These are phyloP conservation scores for Trichoplusia ni DNA, from an alignment of 1,140 invertebrate genomes.

Conservation along the genomic window DNA sequence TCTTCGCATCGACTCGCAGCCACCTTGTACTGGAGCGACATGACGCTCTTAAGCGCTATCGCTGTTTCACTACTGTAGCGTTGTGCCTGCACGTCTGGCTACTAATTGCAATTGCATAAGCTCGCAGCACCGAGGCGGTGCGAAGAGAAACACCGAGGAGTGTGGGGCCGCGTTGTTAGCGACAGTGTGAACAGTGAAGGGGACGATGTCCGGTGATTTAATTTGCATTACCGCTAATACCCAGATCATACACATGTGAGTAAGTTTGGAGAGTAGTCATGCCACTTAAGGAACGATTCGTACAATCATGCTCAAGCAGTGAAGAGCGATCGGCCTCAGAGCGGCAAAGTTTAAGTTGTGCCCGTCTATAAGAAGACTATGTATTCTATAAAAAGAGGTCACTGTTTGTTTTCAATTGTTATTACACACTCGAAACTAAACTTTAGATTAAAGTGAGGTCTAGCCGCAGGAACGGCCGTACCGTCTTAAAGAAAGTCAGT, in stretches of 20 bases:
- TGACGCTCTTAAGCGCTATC: too few relatives aligned
- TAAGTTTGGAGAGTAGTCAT: conserved; percentile 72
- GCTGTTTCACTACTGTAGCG: background rate
- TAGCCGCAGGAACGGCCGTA: conserved; percentile 34
- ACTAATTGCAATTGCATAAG: conserved; percentile 14
- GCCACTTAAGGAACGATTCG: conserved; percentile 71
- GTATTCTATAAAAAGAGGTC: conserved; percentile 28
- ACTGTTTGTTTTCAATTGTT: conserved; percentile 27
- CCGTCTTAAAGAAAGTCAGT: conserved; percentile 46
- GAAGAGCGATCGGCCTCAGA: conserved; percentile 72
- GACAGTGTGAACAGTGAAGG: conserved; percentile 70
- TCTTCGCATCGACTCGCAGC: conserved; percentile 43
- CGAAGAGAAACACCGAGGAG: conserved; percentile 66
- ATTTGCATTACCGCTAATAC: conserved; percentile 73
- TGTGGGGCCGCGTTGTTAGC: conserved; percentile 67
- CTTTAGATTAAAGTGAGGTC: conserved; percentile 52
- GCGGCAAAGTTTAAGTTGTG: conserved; percentile 69
- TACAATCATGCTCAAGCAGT: conserved; percentile 78
- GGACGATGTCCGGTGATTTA: conserved; percentile 65
- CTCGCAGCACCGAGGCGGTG: conserved; percentile 50
- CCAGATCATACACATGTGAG: conserved; percentile 73
- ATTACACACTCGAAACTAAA: conserved; percentile 41
- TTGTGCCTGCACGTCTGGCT: conserved; percentile 13
- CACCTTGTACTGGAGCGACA: background rate
- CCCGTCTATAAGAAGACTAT: conserved; percentile 37